Percentiles rank a stretch among this genome's conserved stretches.
These are phyloP conservation scores for Nomada goodeniana DNA, from an alignment of 2,888 invertebrate genomes.

Conservation along the genomic window DNA sequence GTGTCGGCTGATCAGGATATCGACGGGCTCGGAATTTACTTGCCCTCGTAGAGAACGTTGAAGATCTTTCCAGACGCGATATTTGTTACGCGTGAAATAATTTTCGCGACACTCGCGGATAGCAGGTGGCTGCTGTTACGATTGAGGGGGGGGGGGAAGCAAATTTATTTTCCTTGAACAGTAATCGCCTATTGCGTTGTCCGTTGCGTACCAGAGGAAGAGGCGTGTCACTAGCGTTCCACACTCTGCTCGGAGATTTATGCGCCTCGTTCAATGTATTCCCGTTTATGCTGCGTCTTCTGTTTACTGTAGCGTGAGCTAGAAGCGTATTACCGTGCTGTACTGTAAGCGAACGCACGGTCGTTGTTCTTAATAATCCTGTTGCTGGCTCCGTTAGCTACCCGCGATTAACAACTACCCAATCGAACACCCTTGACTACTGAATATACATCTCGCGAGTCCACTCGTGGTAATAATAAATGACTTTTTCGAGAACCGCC, in stretches of 20 bases:
- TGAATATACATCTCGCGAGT: neutral
- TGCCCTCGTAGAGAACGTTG: too few species aligned
- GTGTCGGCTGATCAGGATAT: too few species aligned
- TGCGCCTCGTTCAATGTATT: conserved; percentile 5
- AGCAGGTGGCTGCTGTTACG: too few species aligned
- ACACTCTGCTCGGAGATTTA: conserved; percentile 14
- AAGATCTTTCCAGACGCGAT: too few species aligned
- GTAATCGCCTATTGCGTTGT: neutral
- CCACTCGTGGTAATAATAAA: conserved; percentile 25
- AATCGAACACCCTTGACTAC: neutral
- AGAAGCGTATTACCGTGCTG: neutral
- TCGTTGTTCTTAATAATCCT: conserved; percentile 18
- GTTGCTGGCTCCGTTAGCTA: neutral
- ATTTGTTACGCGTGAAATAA: too few species aligned
- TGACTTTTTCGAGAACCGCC: neutral
- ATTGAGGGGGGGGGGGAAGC: too few species aligned
- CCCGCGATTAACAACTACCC: conserved; percentile 16
- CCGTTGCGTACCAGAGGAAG: neutral
- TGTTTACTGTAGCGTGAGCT: conserved; percentile 7
- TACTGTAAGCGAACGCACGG: neutral
- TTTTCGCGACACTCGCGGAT: too few species aligned
- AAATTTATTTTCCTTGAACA: too few species aligned
- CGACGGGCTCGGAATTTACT: too few species aligned
- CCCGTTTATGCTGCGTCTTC: conserved; percentile 4
- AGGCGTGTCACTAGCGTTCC: conserved; percentile 14